A percentile compares a stretch with the other conserved stretches of the same genome.
These are phyloP conservation scores for Agrenia bidenticulata DNA, from an alignment of 2,888 invertebrate species.

Conservation along the genomic window DNA sequence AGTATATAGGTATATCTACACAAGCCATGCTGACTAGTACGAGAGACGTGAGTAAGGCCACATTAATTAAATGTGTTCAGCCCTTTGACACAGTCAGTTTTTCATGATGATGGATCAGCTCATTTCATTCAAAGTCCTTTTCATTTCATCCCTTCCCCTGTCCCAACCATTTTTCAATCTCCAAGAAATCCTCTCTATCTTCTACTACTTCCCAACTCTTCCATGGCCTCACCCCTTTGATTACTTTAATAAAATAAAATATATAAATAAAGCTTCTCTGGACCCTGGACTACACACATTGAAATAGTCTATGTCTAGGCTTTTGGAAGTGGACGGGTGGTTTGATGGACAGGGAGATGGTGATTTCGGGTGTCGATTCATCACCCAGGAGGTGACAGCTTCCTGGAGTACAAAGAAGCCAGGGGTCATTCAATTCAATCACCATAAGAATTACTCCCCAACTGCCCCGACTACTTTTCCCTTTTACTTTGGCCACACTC, in stretches of 20 bases:
- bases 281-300: too few species aligned
- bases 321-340: neutral
- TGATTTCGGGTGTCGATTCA: constrained; percentile 37
- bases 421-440: constrained; percentile 49
- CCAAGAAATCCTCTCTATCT: constrained; percentile 1
- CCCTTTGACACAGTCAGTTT: constrained; percentile 34
- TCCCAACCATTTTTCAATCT: too few species aligned
- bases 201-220: too few species aligned
- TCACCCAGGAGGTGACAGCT: constrained; percentile 43
- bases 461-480: neutral
- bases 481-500: neutral
- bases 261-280: neutral
- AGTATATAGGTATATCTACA: too few species aligned
- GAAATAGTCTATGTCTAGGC: too few species aligned
- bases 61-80: constrained; percentile 37
- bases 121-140: constrained; percentile 19
- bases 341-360: constrained; percentile 10
- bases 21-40: too few species aligned
- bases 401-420: constrained; percentile 26
- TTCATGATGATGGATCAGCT: constrained; percentile 40
- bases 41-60: constrained; percentile 25
- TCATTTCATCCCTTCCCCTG: too few species aligned
- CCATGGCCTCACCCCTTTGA: neutral
- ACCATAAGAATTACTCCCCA: constrained; percentile 3
- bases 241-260: neutral